A percentile compares a stretch with the other conserved stretches of the same genome.
Conservation (phyloP, 2,888 invertebrate genomes). For the Polydrusus pterygomalis region DNA sequence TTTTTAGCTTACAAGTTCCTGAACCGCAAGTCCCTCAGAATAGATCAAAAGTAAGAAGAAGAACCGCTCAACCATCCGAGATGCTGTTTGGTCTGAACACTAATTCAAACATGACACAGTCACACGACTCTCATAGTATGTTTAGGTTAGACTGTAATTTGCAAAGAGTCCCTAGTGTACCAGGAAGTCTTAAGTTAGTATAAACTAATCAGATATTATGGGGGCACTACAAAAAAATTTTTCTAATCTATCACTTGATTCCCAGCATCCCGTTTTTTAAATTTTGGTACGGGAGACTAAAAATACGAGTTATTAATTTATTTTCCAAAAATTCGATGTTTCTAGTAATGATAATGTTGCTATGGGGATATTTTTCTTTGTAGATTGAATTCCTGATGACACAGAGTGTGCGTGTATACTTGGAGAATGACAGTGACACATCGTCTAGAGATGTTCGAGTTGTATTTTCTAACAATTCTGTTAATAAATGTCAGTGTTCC, state of each 20-base stretch:
- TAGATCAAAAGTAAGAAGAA: slow-evolving; percentile 76
- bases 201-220: slow-evolving; percentile 52
- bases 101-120: slow-evolving; percentile 73
- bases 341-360: slow-evolving; percentile 10
- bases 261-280: no score
- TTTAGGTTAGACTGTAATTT: slow-evolving; percentile 67
- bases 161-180: slow-evolving; percentile 83
- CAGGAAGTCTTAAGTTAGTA: slow-evolving; percentile 83
- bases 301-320: no score
- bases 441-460: slow-evolving; percentile 33
- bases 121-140: slow-evolving; percentile 71
- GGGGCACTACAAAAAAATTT: no score
- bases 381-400: slow-evolving; percentile 66
- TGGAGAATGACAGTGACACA: slow-evolving; percentile 46
- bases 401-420: slow-evolving; percentile 56
- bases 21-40: slow-evolving; percentile 62
- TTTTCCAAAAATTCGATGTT: background rate
- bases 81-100: slow-evolving; percentile 76
- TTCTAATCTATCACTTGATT: no score
- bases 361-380: slow-evolving; percentile 54
- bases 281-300: no score
- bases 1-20: slow-evolving; percentile 58
- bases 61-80: slow-evolving; percentile 82
- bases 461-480: slow-evolving; percentile 39
- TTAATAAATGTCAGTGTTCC: slow-evolving; percentile 48